Evolutionary conservation across 2,797 vertebrate genomes (phyloP), one percentile per base, ranked within the genome.

Genomic region (Thripadectes ignobilis): DNA sequence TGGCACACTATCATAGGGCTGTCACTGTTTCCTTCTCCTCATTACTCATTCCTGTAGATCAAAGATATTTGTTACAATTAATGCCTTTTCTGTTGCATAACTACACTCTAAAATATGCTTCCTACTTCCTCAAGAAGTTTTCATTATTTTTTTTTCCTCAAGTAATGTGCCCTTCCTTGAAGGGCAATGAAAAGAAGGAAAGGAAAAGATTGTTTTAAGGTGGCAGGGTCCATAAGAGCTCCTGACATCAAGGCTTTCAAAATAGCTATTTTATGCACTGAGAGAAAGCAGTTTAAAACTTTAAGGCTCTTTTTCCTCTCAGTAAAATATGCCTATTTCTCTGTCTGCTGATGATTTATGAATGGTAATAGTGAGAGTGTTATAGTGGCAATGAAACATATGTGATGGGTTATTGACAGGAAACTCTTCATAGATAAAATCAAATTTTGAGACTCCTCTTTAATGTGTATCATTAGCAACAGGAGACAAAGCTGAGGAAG

Each of bases 211-310:
- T 82, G 23, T 52, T 92, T 80, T 85, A 86, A 76, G 68, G 66
- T 68, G 46, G 49, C 57, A 73, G 57, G 9, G 61, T 74, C 79
- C 45, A 7, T 77, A 71, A 90, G 30, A 74, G 24, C 8, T 89
- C 22, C 83, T 74, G 63, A 19, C 49, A 93, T 16, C 32, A 79
- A 79, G 16, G 17, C 18, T 92, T 94, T 89, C 84, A 73, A 90
- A 93, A 85, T 32, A 76, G 71, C 32, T 82, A 23, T 82, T 94
- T 95, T 82, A 93, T 82, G 45, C 48, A 85, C 51, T 69, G 74
- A 74, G 27, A 95, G 36, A 93, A 95, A 67, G 32, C 74, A 73
- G 48, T 57, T 91, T 94, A 91, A 95, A 90, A 87, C 5, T 95
- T 95, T 57, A 93, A 95, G 67, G 58, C 16, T 67, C 49, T 85